Conservation (phyloP, 2,888 invertebrate species). For the Netelia inedita region DNA sequence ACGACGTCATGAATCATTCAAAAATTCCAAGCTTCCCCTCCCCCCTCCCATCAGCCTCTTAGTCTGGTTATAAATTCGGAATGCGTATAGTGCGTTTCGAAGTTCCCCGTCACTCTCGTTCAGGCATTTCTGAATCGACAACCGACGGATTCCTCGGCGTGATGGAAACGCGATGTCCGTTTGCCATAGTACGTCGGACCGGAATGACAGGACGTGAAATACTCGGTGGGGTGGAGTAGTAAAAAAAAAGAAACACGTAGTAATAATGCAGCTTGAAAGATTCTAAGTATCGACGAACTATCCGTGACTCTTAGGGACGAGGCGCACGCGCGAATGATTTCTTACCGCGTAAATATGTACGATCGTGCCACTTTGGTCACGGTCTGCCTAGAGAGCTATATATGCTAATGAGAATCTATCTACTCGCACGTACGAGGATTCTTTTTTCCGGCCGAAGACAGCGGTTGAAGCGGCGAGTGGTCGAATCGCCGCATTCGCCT, state of each 20-base stretch:
- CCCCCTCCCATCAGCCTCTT: background rate
- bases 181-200: background rate
- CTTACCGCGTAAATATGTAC: too few species aligned
- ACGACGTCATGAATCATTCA: constrained; percentile 66
- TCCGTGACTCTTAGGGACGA: too few species aligned
- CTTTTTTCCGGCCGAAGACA: background rate
- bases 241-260: background rate
- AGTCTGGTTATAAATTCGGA: constrained; percentile 64
- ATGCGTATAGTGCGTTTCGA: constrained; percentile 66
- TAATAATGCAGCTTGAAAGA: background rate
- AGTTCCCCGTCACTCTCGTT: constrained; percentile 65
- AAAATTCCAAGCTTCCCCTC: constrained; percentile 46
- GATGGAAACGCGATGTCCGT: constrained; percentile 8
- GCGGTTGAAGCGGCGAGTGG: constrained; percentile 8
- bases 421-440: background rate
- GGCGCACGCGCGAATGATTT: too few species aligned
- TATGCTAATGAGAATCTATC: constrained; percentile 33
- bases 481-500: background rate
- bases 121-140: constrained; percentile 54
- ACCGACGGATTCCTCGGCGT: constrained; percentile 12
- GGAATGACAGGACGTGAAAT: too few species aligned
- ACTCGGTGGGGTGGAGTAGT: too few species aligned
- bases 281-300: background rate
- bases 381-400: background rate
- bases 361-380: background rate